A percentile compares a stretch with the other conserved stretches of the same genome.
Evolutionary conservation across 2,113 vertebrate genomes (phyloP).

Genomic region (Brienomyrus longianalis): DNA sequence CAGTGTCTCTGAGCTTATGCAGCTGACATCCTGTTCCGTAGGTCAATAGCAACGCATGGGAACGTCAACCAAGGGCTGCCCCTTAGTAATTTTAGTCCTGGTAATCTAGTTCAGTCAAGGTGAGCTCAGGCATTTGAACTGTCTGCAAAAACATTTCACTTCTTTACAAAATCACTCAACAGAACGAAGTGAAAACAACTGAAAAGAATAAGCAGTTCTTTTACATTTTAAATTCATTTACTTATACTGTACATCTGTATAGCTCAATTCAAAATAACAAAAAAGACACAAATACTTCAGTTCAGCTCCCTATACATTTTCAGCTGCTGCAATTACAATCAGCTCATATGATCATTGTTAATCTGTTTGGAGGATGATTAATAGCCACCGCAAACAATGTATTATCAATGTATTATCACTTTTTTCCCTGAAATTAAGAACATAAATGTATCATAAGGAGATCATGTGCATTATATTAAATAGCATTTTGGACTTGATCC

Average conservation of each 20-base stretch:
- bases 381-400: slow-evolving; percentile 7
- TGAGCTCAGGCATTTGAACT: neutral
- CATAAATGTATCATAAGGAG: neutral
- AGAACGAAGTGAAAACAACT: neutral
- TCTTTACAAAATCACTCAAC: neutral
- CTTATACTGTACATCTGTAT: neutral
- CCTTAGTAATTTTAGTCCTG: neutral
- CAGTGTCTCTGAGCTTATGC: neutral
- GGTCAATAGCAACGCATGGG: neutral
- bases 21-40: neutral
- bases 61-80: neutral
- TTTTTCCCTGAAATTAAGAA: neutral
- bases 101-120: neutral
- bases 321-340: neutral
- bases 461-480: neutral
- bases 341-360: neutral
- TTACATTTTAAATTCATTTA: neutral
- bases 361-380: slow-evolving; percentile 16
- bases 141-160: neutral
- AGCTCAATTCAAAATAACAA: neutral
- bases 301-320: neutral
- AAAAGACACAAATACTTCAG: neutral
- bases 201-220: neutral
- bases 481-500: neutral
- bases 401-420: slow-evolving; percentile 3